Conservation (phyloP, 2,888 invertebrate genomes). For the Pyrrhosoma nymphula region DNA sequence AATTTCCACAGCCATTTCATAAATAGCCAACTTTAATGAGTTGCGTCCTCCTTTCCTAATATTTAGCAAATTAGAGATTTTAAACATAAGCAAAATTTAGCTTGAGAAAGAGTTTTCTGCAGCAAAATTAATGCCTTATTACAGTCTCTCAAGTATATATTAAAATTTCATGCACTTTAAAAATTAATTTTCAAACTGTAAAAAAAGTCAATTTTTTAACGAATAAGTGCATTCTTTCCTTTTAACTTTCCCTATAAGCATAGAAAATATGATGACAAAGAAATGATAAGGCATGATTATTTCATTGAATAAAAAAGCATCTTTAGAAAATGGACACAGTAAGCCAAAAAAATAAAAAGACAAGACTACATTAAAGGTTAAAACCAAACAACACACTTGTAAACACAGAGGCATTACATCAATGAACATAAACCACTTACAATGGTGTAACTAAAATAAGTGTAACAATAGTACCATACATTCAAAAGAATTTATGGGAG, state of each 20-base stretch:
- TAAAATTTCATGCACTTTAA: neutral
- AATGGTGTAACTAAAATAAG: too few relatives aligned
- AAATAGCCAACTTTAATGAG: neutral
- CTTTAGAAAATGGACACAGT: too few relatives aligned
- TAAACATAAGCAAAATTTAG: neutral
- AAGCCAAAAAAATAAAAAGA: too few relatives aligned
- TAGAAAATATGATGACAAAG: too few relatives aligned
- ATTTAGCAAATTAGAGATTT: neutral
- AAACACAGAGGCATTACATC: too few relatives aligned
- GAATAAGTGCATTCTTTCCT: neutral
- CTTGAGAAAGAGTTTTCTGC: neutral
- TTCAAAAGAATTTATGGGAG: too few relatives aligned
- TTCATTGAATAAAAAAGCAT: too few relatives aligned
- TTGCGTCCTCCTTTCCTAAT: neutral
- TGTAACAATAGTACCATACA: too few relatives aligned
- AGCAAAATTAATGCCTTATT: neutral
- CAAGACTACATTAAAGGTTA: too few relatives aligned
- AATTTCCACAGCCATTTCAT: neutral
- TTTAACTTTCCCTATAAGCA: neutral
- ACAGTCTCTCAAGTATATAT: neutral
- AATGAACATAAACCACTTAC: too few relatives aligned
- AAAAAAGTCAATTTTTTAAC: neutral
- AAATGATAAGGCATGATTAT: too few relatives aligned
- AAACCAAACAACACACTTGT: too few relatives aligned
- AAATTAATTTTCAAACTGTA: neutral